These are phyloP conservation scores for Drosophila multiciliata DNA, from an alignment of 2,888 invertebrate species.

Conservation along the genomic window DNA sequence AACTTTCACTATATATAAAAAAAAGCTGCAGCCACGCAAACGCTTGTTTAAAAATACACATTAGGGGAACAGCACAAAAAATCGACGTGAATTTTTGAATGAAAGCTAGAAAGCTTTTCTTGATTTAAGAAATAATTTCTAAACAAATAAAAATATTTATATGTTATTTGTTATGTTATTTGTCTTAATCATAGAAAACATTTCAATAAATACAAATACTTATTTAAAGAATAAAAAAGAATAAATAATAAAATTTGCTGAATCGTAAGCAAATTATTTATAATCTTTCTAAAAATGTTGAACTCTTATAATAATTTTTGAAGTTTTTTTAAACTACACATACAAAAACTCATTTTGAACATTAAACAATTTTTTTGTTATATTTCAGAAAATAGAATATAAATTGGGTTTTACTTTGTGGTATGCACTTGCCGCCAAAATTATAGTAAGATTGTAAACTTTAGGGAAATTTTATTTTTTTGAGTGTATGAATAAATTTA, in stretches of 20 bases:
- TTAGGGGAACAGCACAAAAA: conserved; percentile 17
- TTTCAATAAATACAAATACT: background rate
- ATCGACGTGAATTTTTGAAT: background rate
- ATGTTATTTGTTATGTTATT: no score
- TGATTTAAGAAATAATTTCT: background rate
- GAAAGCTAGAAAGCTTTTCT: background rate
- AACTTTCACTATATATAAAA: conserved; percentile 21
- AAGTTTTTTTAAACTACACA: background rate
- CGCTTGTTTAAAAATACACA: conserved; percentile 31
- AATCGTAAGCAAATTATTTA: background rate
- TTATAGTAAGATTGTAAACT: background rate
- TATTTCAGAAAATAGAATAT: background rate
- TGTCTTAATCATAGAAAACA: background rate
- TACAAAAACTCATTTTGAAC: rapidly evolving
- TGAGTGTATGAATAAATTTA: background rate
- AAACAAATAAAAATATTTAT: background rate
- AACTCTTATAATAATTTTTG: background rate
- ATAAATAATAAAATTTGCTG: background rate
- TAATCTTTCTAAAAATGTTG: background rate
- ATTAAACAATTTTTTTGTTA: background rate
- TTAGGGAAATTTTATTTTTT: background rate
- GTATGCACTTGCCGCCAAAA: no score
- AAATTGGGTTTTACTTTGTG: background rate
- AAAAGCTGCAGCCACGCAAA: conserved; percentile 24
- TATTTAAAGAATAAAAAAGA: background rate